Evolutionary conservation across 2,113 vertebrate genomes (phyloP), one percentile per base, ranked within the genome.

Genomic region (Mustela lutreola): DNA sequence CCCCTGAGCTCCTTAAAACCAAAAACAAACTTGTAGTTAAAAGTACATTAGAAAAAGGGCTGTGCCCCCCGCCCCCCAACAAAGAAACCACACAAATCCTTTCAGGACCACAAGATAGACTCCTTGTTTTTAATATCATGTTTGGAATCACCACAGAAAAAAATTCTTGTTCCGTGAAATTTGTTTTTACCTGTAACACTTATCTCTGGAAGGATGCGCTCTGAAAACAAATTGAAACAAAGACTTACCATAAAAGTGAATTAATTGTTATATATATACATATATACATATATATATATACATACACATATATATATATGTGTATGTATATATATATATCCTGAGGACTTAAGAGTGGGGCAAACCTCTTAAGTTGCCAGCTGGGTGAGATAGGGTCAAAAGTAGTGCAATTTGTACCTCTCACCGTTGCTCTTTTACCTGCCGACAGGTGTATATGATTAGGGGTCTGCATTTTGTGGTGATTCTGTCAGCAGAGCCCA

Each of bases 31-130:
- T 76, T 53, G 7, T 22, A 15, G 36, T 60, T 60, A 50, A 42
- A 90, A 39, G 31, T 70, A 26, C 42, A 42, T 39, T 80, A 42
- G 58, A n/a, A 80, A 89, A 60, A 94, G 12, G 19, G 28, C 56
- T 36, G 22, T 26, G 11, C 11, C 22, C 28, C 15, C 26, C 70
- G 53, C 24, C 58, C 24, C 58, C 58, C 7, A 84, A 97, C 26
- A 95, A 94, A 96, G 62, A 71, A 90, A n/a, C 53, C 11, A n/a
- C 45, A 48, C 19, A 82, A 42, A 58, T 50, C 62, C 60, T 91
- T 39, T 9, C 15, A 11, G 19, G 28, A 33, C 50, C 11, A n/a
- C 33, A 56, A 63, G 16, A n/a, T 3, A 62, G 33, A 48, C 8
- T 2, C 75, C 42, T 5, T 21, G 5, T 28, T 65, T 86, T 70